Evolutionary conservation across 2,888 invertebrate genomes (phyloP).

Genomic region (Teleogryllus oceanicus): DNA sequence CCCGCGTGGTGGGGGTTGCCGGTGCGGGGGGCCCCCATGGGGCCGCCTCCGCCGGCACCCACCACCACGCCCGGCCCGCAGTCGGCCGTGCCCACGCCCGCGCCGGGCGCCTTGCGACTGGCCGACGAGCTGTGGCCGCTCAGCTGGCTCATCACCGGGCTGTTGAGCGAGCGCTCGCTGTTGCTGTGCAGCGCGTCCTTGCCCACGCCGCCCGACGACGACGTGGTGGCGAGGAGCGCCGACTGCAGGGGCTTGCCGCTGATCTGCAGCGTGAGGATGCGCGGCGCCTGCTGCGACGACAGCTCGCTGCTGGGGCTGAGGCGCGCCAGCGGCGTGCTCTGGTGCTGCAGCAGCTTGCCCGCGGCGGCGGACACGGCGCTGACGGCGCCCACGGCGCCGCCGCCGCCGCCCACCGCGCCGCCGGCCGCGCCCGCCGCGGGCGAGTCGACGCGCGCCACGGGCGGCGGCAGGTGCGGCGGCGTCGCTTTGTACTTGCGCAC

Average conservation of each 20-base stretch:
- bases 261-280: conserved; percentile 88
- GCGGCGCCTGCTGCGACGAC: conserved; percentile 80
- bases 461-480: conserved; percentile 56
- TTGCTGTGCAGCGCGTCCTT: conserved; percentile 87
- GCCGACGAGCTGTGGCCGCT: conserved; percentile 70
- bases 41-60: conserved; percentile 51
- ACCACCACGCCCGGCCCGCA: conserved; percentile 53
- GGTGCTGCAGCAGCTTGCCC: conserved; percentile 57
- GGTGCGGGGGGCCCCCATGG: no score
- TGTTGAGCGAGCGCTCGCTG: conserved; percentile 86
- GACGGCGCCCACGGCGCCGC: not conserved
- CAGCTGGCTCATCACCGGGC: conserved; percentile 87
- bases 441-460: conserved; percentile 43
- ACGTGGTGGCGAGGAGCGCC: conserved; percentile 82
- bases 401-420: not conserved
- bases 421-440: conserved; percentile 33
- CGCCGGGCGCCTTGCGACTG: conserved; percentile 40
- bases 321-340: conserved; percentile 85
- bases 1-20: conserved; percentile 60
- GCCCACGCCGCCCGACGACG: conserved; percentile 81
- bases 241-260: conserved; percentile 89
- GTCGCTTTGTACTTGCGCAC: conserved; percentile 84
- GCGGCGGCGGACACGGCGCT: not conserved
- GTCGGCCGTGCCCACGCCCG: conserved; percentile 37
- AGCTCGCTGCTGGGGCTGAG: conserved; percentile 89